Conservation (phyloP, 1,140 invertebrate genomes). For the Musca vetustissima region DNA sequence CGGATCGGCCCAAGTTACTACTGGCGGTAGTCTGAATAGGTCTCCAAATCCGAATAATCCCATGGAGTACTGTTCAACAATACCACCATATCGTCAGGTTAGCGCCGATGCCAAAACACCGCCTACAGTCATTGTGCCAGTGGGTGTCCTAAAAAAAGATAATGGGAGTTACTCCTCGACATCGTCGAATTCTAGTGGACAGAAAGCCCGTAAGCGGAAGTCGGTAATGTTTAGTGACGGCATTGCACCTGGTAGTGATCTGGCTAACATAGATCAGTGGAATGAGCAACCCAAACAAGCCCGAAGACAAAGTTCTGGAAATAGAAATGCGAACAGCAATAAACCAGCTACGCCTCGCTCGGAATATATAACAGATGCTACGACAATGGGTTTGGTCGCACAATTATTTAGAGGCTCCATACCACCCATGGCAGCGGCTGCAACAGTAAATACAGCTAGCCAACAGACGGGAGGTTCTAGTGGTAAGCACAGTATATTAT, state of each 20-base stretch:
- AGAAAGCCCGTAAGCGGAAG: slow-evolving; percentile 63
- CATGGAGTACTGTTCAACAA: slow-evolving; percentile 86
- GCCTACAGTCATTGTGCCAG: slow-evolving; percentile 81
- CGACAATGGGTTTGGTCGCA: slow-evolving; percentile 45
- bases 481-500: not conserved
- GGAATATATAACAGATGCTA: slow-evolving; percentile 46
- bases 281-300: slow-evolving; percentile 50
- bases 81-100: slow-evolving; percentile 79
- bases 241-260: slow-evolving; percentile 85
- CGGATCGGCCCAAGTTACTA: slow-evolving; percentile 9
- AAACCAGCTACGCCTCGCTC: slow-evolving; percentile 38
- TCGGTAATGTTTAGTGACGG: slow-evolving; percentile 92
- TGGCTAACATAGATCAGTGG: slow-evolving; percentile 66
- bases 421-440: slow-evolving; percentile 45
- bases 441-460: slow-evolving; percentile 37
- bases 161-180: slow-evolving; percentile 58
- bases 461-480: not conserved
- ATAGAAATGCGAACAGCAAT: slow-evolving; percentile 34
- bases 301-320: slow-evolving; percentile 29
- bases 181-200: slow-evolving; percentile 50
- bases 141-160: slow-evolving; percentile 79
- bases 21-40: slow-evolving; percentile 26
- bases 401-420: slow-evolving; percentile 50
- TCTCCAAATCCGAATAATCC: slow-evolving; percentile 85
- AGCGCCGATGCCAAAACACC: slow-evolving; percentile 60